Base-by-base conservation (phyloP, 2,888 invertebrate species). In the Macroteleia sp. region DNA sequence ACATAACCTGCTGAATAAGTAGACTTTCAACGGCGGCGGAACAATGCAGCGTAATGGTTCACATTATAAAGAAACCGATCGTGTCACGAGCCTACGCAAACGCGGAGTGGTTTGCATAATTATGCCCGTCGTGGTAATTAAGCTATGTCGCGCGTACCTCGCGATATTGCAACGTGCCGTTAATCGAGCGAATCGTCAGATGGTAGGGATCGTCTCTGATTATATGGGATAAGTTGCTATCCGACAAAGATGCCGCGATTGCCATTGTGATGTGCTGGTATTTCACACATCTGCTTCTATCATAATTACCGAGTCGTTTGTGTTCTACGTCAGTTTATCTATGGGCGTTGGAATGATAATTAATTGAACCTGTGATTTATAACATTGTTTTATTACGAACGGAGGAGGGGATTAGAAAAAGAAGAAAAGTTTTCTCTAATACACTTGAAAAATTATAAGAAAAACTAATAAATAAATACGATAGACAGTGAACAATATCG, bases 281-380 rank as follows among this genome's bases (percentile, higher is more conserved):
- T 83, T 79, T 87, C 87, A 80, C 81, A 74, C 88, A 87, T 83
- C 88, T 87, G 88, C 85, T 85, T 52, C 71, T 32, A 85, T 82
- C 86, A 81, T 88, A 88, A 88, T 88, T 86, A 84, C 84, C 74
- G 73, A 62, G 81, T 78, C 62, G 78, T 67, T 82, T 73, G 70
- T 73, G 32, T 39, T 19, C 62, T 30, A 9, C 28, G 22, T 22
- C 59, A 32, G 39, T 56, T 75, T 44, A 71, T 54, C 46, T 39
- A 71, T 62, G 54, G 71, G 62, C 71, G 62, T 71, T 36, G 62
- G 54, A 62, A 62, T 71, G 61, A 71, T 71, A 71, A 62, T 71
- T 61, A 71, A 62, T 71, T 71, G 61, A 62, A 34, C 61, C 16
- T 22, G n/a, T 75, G 61, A 62, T 66, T 56, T 70, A 61, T 75